A percentile compares a stretch with the other conserved stretches of the same genome.
Evolutionary conservation across 1,140 invertebrate genomes (phyloP).

Genomic region (Drosophila burlai): DNA sequence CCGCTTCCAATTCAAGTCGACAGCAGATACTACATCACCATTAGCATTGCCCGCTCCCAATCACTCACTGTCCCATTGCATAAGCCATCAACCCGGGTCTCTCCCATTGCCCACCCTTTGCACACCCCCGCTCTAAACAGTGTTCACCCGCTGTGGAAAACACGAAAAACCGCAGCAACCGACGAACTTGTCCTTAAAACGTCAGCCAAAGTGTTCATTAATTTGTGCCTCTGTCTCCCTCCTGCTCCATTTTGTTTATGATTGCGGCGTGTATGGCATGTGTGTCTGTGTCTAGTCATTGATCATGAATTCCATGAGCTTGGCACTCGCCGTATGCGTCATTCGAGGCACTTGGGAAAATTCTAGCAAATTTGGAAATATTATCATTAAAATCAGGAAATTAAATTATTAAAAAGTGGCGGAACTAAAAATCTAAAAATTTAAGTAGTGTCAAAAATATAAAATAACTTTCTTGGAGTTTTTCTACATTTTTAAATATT

Average conservation of each 20-base stretch:
- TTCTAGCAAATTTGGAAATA: not conserved
- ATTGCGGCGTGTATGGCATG: constrained; percentile 33
- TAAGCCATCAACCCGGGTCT: constrained; percentile 61
- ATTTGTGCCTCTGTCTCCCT: constrained; percentile 63
- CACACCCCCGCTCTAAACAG: not conserved
- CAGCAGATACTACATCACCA: constrained; percentile 53
- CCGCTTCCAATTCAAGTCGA: constrained; percentile 39
- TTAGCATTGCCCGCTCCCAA: constrained; percentile 52
- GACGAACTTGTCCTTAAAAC: constrained; percentile 83
- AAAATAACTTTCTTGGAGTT: not conserved
- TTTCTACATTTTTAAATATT: not conserved
- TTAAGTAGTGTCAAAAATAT: too few relatives aligned
- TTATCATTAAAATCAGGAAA: not conserved
- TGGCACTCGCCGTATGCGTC: constrained; percentile 77
- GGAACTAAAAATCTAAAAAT: not conserved
- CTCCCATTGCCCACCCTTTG: not conserved
- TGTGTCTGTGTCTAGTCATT: constrained; percentile 74
- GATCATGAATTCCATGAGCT: constrained; percentile 82
- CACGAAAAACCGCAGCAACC: constrained; percentile 37
- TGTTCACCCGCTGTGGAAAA: constrained; percentile 6
- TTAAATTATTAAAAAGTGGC: accelerated
- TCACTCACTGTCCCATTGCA: constrained; percentile 73
- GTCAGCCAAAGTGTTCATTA: constrained; percentile 82
- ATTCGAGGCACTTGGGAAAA: constrained; percentile 31
- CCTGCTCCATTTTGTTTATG: constrained; percentile 57